Evolutionary conservation across 2,797 vertebrate species (phyloP).

Genomic region (Uromys caudimaculatus): DNA sequence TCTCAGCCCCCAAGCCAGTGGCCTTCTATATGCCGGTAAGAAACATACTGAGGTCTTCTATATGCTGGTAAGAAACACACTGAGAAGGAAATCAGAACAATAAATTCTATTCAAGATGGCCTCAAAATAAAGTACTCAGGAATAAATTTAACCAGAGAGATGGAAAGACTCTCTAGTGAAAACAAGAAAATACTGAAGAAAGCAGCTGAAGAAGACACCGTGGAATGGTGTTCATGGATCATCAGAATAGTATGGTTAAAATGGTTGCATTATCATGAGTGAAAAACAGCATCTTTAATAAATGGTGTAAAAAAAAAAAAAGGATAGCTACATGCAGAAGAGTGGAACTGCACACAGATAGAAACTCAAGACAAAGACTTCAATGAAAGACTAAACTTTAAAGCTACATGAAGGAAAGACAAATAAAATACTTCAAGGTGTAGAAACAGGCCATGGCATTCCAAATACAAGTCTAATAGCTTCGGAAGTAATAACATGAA

Average conservation of each 20-base stretch:
- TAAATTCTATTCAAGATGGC: not conserved
- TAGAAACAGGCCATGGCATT: not conserved
- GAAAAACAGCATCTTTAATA: not conserved
- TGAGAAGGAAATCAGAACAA: not conserved
- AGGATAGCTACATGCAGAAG: not conserved
- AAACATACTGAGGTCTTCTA: not conserved
- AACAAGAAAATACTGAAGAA: not conserved
- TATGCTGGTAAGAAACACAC: not conserved
- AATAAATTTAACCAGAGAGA: not conserved
- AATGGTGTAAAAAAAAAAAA: not conserved
- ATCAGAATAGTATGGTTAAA: not conserved
- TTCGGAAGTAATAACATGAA: not conserved
- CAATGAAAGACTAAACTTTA: not conserved
- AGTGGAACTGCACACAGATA: not conserved
- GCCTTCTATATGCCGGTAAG: not conserved
- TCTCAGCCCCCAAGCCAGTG: not conserved
- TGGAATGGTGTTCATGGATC: not conserved
- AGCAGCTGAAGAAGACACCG: not conserved
- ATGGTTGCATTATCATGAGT: not conserved
- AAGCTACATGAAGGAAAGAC: not conserved
- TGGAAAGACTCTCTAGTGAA: not conserved
- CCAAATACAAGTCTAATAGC: not conserved
- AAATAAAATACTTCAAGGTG: not conserved
- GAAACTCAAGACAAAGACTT: not conserved
- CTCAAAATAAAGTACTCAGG: not conserved